phyloP scores from a whole-genome alignment of 2,888 invertebrate genomes.

The Ernsta delagoae region DNA sequence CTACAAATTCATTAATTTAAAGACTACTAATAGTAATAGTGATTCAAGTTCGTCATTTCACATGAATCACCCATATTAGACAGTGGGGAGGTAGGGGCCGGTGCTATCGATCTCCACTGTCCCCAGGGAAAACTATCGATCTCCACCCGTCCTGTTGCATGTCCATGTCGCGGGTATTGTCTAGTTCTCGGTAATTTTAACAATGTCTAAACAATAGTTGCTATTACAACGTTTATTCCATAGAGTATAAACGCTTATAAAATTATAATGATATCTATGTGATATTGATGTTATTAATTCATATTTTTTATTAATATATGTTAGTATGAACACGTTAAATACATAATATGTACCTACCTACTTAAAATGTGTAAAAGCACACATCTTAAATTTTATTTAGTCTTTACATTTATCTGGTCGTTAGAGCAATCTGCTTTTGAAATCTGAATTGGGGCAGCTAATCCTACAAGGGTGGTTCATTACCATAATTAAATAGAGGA shows the following conservation, averaged over 20 bases:
- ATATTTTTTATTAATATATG: no score
- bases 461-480: slow-evolving; percentile 25
- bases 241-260: no score
- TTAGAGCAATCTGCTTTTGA: slow-evolving; percentile 23
- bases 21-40: background rate
- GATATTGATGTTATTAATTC: no score
- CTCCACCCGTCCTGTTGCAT: slow-evolving; percentile 43
- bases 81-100: slow-evolving; percentile 35
- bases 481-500: slow-evolving; percentile 31
- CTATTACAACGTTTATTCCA: no score
- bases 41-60: background rate
- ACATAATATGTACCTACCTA: no score
- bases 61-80: slow-evolving; percentile 22
- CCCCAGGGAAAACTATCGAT: slow-evolving; percentile 58
- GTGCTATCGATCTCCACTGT: slow-evolving; percentile 48
- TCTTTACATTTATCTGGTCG: slow-evolving; percentile 1
- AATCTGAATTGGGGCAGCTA: slow-evolving; percentile 32
- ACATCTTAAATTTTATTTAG: background rate
- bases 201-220: no score
- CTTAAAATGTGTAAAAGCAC: no score
- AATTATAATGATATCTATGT: no score
- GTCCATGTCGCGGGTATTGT: slow-evolving; percentile 11
- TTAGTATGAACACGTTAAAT: no score
- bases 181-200: background rate
- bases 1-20: no score